phyloP scores from a whole-genome alignment of 2,888 invertebrate genomes.

The Autographa pulchrina region DNA sequence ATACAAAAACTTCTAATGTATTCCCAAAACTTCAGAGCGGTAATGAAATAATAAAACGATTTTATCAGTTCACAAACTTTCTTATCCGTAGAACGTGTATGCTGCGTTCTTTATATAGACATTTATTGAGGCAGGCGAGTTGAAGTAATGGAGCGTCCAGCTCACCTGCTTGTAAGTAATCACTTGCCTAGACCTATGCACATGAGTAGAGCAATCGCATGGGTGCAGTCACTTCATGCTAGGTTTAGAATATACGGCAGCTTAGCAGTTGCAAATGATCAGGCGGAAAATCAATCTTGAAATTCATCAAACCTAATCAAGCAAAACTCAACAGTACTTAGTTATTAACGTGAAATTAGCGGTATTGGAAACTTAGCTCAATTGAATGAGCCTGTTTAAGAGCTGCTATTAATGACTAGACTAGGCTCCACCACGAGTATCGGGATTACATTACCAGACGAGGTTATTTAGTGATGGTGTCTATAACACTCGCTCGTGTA shows the following conservation, averaged over 20 bases:
- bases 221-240: background rate
- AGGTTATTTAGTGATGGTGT: slow-evolving; percentile 1
- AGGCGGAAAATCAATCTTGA: background rate
- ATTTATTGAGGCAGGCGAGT: background rate
- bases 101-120: background rate
- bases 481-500: background rate
- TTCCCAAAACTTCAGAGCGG: slow-evolving; percentile 11
- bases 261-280: background rate
- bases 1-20: slow-evolving; percentile 18
- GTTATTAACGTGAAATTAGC: background rate
- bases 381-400: background rate
- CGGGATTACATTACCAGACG: slow-evolving; percentile 4
- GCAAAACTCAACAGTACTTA: background rate
- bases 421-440: background rate
- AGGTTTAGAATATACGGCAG: background rate
- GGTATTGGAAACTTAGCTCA: background rate
- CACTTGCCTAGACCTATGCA: background rate
- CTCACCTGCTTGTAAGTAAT: background rate
- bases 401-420: slow-evolving; percentile 2
- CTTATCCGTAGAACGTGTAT: slow-evolving; percentile 7
- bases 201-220: background rate
- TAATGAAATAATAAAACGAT: slow-evolving; percentile 27
- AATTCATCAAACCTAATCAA: background rate
- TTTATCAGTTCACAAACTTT: slow-evolving; percentile 6
- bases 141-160: background rate